phyloP scores from a whole-genome alignment of 2,888 invertebrate genomes.

The Ormyrus rosae region DNA sequence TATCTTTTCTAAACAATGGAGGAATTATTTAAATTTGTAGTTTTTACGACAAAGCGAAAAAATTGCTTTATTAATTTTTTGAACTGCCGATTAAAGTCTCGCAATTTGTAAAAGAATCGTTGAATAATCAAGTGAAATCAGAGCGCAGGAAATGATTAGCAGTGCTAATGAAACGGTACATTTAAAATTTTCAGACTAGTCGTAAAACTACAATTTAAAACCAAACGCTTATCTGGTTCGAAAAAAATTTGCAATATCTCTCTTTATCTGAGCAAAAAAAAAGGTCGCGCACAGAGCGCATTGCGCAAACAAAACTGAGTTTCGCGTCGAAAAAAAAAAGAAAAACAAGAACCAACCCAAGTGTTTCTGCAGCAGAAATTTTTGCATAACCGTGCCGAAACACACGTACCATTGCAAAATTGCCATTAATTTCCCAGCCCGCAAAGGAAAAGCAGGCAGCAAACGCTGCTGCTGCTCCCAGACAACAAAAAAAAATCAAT shows the following conservation, averaged over 20 bases:
- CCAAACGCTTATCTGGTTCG: background rate
- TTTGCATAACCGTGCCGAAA: conserved; percentile 23
- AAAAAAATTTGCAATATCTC: conserved; percentile 28
- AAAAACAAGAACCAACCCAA: background rate
- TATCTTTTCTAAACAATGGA: too few species aligned
- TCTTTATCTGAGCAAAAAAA: conserved; percentile 39
- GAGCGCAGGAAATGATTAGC: too few species aligned
- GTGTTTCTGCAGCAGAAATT: background rate
- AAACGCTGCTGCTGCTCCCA: background rate
- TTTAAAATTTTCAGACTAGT: background rate
- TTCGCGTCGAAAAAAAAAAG: background rate
- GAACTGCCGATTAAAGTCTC: too few species aligned
- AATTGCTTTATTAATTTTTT: too few species aligned
- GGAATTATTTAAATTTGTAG: too few species aligned
- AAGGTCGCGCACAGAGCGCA: conserved; percentile 23
- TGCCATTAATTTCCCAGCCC: background rate
- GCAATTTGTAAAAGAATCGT: too few species aligned
- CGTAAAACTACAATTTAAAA: background rate
- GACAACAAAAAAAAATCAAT: conserved; percentile 17
- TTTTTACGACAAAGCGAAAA: too few species aligned
- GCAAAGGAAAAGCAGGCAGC: conserved; percentile 1
- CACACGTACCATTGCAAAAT: conserved; percentile 6
- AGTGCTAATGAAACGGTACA: too few species aligned
- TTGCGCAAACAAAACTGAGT: conserved; percentile 46
- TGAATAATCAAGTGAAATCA: too few species aligned